Evolutionary conservation across 2,113 vertebrate species (phyloP), one percentile per base, ranked within the genome.

Genomic region (Petroica traversi): DNA sequence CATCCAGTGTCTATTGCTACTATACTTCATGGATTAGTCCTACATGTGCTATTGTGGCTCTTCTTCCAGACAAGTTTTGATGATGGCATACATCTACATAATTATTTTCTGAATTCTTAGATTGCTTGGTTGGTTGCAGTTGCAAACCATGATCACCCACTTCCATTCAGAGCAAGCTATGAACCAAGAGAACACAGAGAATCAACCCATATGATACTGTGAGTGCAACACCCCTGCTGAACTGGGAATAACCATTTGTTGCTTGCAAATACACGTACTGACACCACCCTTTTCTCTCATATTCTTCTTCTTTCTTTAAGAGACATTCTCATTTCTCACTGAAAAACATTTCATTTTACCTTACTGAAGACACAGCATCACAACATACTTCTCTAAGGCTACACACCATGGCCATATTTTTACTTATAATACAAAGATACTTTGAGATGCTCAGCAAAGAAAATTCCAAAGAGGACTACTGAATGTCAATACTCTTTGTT

Each of bases 201-300:
- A 74, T 15, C 19, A 33, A 57, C 16, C 36, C 36, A 19, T 19
- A 41, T 2, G 2, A n/a, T 8, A 26, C 15, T 4, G 1, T 22
- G 24, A 66, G 24, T 11, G 11, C 46, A 91, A 55, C 19, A 36
- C 3, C 12, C 10, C 46, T 20, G 4, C 0, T 75, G 58, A 55
- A 55, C 12, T 33, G 34, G 25, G 73, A 38, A 15, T 54, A 79
- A 36, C 31, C 16, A 72, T 41, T 11, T 62, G 17, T 25, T 2
- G 4, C 38, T 48, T 59, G 61, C 31, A 76, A 63, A 80, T 19
- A 34, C 8, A 28, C 0, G 0, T 1, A 58, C 22, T 23, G 43
- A 82, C 24, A 49, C 13, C 18, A 28, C 14, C 16, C 19, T 46
- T 34, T 51, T 19, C 49, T 28, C 59, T 63, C 11, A n/a, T n/a